Percentiles rank a stretch among this genome's conserved stretches.
Evolutionary conservation across 2,888 invertebrate species (phyloP).

Genomic region (Eilema caniola): DNA sequence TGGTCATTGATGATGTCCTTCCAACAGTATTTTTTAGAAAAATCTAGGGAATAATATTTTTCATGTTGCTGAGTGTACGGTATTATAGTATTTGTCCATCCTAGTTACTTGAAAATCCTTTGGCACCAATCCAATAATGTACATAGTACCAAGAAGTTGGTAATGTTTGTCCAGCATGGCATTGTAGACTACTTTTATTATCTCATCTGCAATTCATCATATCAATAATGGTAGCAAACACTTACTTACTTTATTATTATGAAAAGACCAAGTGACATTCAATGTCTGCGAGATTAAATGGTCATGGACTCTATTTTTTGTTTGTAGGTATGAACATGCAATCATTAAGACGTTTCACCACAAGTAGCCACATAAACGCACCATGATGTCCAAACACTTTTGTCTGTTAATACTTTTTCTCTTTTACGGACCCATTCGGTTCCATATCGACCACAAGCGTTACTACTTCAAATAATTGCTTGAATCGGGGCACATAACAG

Average conservation of each 20-base stretch:
- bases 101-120: slow-evolving; percentile 4
- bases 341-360: background rate
- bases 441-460: background rate
- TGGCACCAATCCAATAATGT: background rate
- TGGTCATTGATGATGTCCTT: no score
- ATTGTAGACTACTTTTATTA: background rate
- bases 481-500: slow-evolving; percentile 8
- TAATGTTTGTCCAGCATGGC: background rate
- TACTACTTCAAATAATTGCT: slow-evolving; percentile 16
- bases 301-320: background rate
- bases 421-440: background rate
- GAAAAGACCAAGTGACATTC: background rate
- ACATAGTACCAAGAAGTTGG: background rate
- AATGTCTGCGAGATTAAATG: background rate
- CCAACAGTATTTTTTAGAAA: background rate
- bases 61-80: background rate
- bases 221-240: background rate
- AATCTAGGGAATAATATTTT: background rate
- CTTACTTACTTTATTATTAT: background rate
- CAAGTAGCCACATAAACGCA: background rate
- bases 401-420: background rate
- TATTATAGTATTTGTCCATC: background rate
- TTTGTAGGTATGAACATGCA: background rate
- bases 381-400: slow-evolving; percentile 2
- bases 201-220: background rate